Percentiles rank a stretch among this genome's conserved stretches.
phyloP scores from a whole-genome alignment of 2,797 vertebrate genomes.

The Enteromius fasciolatus region DNA sequence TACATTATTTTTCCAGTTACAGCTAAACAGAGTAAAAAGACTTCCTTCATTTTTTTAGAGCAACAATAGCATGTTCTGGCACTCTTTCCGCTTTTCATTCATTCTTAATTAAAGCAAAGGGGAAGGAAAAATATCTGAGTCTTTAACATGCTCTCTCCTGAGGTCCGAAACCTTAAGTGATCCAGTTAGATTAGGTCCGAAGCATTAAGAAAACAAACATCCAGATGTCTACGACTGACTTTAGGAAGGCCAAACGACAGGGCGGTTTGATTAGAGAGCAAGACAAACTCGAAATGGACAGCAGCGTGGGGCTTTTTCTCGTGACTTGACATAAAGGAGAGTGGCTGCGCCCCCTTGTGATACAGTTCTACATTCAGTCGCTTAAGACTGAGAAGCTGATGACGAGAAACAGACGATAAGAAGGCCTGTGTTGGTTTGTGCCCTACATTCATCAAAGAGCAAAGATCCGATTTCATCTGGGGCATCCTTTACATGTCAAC shows the following conservation, averaged over 20 bases:
- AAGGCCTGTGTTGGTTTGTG: slow-evolving; percentile 67
- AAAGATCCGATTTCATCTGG: slow-evolving; percentile 65
- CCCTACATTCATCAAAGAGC: slow-evolving; percentile 78
- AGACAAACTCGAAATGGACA: slow-evolving; percentile 59
- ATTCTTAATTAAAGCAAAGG: slow-evolving; percentile 57
- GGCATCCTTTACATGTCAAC: slow-evolving; percentile 62
- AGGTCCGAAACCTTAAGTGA: slow-evolving; percentile 63
- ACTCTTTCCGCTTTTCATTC: slow-evolving; percentile 52
- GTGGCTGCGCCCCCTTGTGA: slow-evolving; percentile 48
- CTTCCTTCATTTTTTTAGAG: slow-evolving; percentile 71
- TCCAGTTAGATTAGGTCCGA: slow-evolving; percentile 73
- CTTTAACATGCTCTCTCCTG: slow-evolving; percentile 69
- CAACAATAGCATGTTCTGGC: slow-evolving; percentile 53
- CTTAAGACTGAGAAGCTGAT: slow-evolving; percentile 60
- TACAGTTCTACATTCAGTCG: slow-evolving; percentile 62
- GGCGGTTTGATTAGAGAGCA: slow-evolving; percentile 52
- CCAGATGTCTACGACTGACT: slow-evolving; percentile 74
- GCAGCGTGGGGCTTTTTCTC: slow-evolving; percentile 47
- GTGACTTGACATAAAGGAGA: slow-evolving; percentile 59
- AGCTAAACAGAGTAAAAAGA: slow-evolving; percentile 68
- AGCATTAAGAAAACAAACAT: slow-evolving; percentile 70
- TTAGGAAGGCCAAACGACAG: slow-evolving; percentile 59
- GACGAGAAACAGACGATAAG: slow-evolving; percentile 56
- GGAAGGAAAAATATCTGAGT: slow-evolving; percentile 64
- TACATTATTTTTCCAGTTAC: slow-evolving; percentile 63